Percentiles rank a stretch among this genome's conserved stretches.
phyloP scores from a whole-genome alignment of 2,797 vertebrate species.

The Manis javanica region DNA sequence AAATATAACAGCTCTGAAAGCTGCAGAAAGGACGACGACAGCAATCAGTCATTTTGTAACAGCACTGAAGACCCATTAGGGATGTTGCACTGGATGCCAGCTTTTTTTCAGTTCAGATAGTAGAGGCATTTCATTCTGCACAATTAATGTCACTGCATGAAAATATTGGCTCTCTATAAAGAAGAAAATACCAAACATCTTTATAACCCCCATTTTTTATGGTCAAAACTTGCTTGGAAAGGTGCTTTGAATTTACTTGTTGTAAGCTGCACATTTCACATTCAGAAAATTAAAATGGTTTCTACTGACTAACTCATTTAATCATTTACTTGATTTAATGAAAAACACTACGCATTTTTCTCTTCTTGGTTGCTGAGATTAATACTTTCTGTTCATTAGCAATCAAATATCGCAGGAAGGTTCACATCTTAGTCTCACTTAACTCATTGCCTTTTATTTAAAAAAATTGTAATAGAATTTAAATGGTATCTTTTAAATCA shows the following conservation, averaged over 20 bases:
- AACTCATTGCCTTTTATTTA: constrained; percentile 80
- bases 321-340: constrained; percentile 87
- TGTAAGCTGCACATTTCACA: constrained; percentile 80
- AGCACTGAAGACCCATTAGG: constrained; percentile 82
- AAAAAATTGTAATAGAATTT: constrained; percentile 79
- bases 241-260: constrained; percentile 82
- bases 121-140: constrained; percentile 81
- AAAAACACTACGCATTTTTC: constrained; percentile 82
- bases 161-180: constrained; percentile 82
- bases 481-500: constrained; percentile 84
- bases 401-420: constrained; percentile 84
- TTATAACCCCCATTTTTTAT: constrained; percentile 81
- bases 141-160: constrained; percentile 82
- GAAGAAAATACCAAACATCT: constrained; percentile 82
- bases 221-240: constrained; percentile 84
- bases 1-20: constrained; percentile 86
- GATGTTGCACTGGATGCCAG: constrained; percentile 73
- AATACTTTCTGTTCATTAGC: constrained; percentile 85
- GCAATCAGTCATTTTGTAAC: constrained; percentile 86
- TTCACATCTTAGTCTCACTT: constrained; percentile 80
- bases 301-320: constrained; percentile 83
- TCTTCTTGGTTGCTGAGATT: constrained; percentile 80
- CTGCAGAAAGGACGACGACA: constrained; percentile 83
- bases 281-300: constrained; percentile 84
- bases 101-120: constrained; percentile 80